Base-by-base conservation (phyloP, 2,888 invertebrate genomes). In the Tinea pellionella region DNA sequence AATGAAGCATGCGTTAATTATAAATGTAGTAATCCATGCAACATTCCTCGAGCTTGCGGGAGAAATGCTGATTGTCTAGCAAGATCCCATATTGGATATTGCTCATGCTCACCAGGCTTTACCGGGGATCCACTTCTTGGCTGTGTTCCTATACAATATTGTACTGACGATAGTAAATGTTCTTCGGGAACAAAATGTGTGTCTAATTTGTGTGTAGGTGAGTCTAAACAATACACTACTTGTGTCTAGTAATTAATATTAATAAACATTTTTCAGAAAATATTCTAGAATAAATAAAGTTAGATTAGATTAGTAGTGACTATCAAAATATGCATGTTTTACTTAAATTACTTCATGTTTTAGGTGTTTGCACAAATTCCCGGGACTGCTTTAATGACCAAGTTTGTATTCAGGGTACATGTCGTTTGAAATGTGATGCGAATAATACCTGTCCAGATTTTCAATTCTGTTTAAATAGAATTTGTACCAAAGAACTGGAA, bases 101-200 rank as follows among this genome's bases (percentile, higher is more conserved):
- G 97, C 71, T 89, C 91, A n/a, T 97, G 97, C 73, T 89, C 92
- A 66, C 89, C 94, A 19, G 96, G 96, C 53, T 93, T 91, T 64
- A 95, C 95, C 0, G 96, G 96, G 24, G 94, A 96, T 78, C 94
- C 96, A 11, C 92, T 93, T 62, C 88, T 95, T 63, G 96, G 96
- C 12, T 96, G 96, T 72, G 92, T 94, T 24, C 89, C 92, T 1
- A 89, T 96, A 59, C 94, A 95, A 67, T 95, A 94, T 69, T 97
- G 97, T 70, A 92, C 92, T 57, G 89, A 89, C 61, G 95, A 96
- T 65, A 89, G 86, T 43, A 94, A 95, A 72, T 97, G 97, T 73
- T 92, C 95, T 0, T 90, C 94, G 1, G 95, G 95, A 60, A 93
- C 95, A 11, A 93, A 92, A 69, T 96, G 96, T 70, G 90, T 92